Evolutionary conservation across 2,113 vertebrate species (phyloP), one percentile per base, ranked within the genome.

Genomic region (Protomyctophum bolini): DNA sequence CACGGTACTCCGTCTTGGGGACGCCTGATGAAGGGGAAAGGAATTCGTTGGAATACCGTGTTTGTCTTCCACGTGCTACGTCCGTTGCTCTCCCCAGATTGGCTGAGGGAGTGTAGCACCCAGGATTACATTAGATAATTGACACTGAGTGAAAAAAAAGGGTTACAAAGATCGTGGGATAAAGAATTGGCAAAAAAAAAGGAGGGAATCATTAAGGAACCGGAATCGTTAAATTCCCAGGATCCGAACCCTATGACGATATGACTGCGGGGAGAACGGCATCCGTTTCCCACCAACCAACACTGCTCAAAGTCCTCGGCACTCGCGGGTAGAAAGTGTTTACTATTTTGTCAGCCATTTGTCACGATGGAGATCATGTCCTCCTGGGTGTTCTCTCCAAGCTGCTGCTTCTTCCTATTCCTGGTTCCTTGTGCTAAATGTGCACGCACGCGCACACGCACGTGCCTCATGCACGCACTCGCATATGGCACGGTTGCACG

Each of bases 331-430:
- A 12, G 28, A 29, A 64, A 64, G 15, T 33, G 50, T 54, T 64
- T 8, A 7, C 47, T 50, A 57, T 15, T 51, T 54, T 62, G 51
- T 21, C 33, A 51, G 58, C 45, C 21, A 21, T 67, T 41, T 33
- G 60, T 12, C 11, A 10, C 52, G 50, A 21, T 47, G 54, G 46
- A 58, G 59, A 81, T 80, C 14, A 28, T 59, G 49, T 72, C 48
- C 57, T 72, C 14, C n/a, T 49, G 33, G 57, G 66, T 29, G 68
- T 58, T 68, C 33, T 59, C 33, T 59, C 71, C 70, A 62, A 70
- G 45, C 46, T 71, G 68, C 50, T n/a, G 12, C 50, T 63, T 57
- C 50, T 11, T 54, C 33, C 58, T 66, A 21, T 52, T 70, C 28
- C 29, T 48, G 55, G 7, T 56, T 29, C 56, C 56, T 45, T 50